Base-by-base conservation (phyloP, 2,797 vertebrate species). In the Sardinella longiceps region DNA sequence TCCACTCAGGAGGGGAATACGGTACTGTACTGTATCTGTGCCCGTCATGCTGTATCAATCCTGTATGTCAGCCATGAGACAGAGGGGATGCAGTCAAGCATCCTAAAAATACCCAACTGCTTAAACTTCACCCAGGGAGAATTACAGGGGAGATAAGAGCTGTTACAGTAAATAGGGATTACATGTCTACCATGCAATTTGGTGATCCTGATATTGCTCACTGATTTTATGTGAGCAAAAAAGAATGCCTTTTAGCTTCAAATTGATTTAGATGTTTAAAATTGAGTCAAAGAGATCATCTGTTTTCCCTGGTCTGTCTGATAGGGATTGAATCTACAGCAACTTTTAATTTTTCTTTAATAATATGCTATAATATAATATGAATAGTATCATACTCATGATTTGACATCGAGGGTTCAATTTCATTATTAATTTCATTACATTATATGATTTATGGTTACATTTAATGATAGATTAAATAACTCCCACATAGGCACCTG, bases 1-100 rank as follows among this genome's bases (percentile, higher is more conserved):
- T 77, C 37, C 70, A 77, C 70, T 77, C 70, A 77, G 43, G 70
- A 77, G 70, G 43, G 9, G 6, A 74, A 74, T 33, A n/a, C n/a
- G n/a, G n/a, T n/a, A n/a, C n/a, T n/a, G n/a, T n/a, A 74, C 33
- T 37, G 33, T 74, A 20, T 43, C 6, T 5, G 70, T 43, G 70
- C 10, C 7, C 18, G 23, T 77, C 70, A 43, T 7, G 1, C 18
- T 20, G 15, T 43, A 43, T 43, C 37, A 77, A 23, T n/a, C n/a
- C n/a, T n/a, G n/a, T 77, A 77, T 43, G 70, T 77, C 33, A 23
- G 37, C 5, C 33, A 23, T n/a, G 70, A 77, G 70, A 77, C n/a
- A n/a, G 4, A 77, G 15, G 33, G 0, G 33, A 23, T 77, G 33
- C 23, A 53, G 0, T 48, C 0, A 48, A 48, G 7, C 46, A 48